Base-by-base conservation (phyloP, 92 coral and sea anemone species). In the Anthopleura xanthogrammica region DNA sequence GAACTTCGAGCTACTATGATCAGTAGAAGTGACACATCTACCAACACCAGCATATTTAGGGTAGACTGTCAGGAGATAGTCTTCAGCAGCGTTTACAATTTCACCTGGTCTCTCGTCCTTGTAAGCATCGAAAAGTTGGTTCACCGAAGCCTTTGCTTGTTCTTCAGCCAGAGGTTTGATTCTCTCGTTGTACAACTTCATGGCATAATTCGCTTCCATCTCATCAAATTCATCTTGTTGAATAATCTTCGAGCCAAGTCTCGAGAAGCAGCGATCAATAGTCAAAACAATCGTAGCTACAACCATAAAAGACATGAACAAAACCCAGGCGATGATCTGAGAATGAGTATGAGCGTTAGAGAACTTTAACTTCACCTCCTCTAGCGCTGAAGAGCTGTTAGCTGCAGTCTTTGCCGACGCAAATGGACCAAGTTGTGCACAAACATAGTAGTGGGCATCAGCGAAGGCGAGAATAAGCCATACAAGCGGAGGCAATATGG, bases 401-500 rank as follows among this genome's bases (percentile, higher is more conserved):
- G 87, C 90, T 17, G 76, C 80, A 29, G 89, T 79, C 46, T 74
- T 74, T 8, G 94, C 94, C 19, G 81, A 64, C 43, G 72, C 76
- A 24, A 81, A 19, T n/a, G 94, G 90, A 14, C 97, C 97, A 41
- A 93, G 88, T 54, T 86, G 82, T 6, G 97, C 89, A 71, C 97
- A 93, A n/a, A 87, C 83, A 60, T 84, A 93, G 80, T 89, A 93
- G 60, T 93, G 89, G 42, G 81, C 79, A 72, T 89, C 89, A 17
- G 90, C 94, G 77, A 91, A 93, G 2, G 90, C 93, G 50, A 90
- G 89, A 16, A 91, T 85, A 10, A 93, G 56, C 97, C 97, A 93
- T 14, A 93, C 81, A 0, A 91, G 46, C 2, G 97, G 97, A 4
- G 97, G 94, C 41, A 93, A 65, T 40, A 74, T 80, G 5, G 94